Conservation (phyloP, 2,888 invertebrate genomes). For the Clistopyga incitator region DNA sequence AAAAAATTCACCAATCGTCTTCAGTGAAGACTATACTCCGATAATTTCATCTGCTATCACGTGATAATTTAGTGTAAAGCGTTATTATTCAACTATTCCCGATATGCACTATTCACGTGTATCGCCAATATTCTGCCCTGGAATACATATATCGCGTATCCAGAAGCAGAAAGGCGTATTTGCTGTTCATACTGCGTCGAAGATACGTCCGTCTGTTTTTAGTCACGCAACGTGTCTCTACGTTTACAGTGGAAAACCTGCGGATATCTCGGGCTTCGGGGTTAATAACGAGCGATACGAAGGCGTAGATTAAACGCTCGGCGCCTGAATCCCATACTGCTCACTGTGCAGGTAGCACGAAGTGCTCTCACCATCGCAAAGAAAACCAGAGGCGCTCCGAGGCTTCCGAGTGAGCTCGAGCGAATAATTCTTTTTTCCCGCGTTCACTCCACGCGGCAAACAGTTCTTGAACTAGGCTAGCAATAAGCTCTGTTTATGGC, state of each 20-base stretch:
- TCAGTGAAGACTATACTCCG: background rate
- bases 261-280: conserved; percentile 54
- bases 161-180: conserved; percentile 6
- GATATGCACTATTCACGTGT: conserved; percentile 19
- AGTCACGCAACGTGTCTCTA: conserved; percentile 34
- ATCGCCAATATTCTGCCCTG: background rate
- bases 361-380: conserved; percentile 25
- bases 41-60: background rate
- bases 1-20: background rate
- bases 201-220: background rate
- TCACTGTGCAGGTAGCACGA: conserved; percentile 13
- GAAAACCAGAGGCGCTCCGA: background rate
- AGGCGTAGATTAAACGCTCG: conserved; percentile 58
- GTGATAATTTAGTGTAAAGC: too few relatives aligned
- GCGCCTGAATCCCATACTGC: conserved; percentile 25
- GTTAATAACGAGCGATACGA: conserved; percentile 57
- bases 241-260: conserved; percentile 29
- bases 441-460: conserved; percentile 35
- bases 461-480: conserved; percentile 51
- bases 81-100: too few relatives aligned
- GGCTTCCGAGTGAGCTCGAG: conserved; percentile 35
- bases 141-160: background rate
- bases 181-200: background rate
- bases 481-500: conserved; percentile 40
- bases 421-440: conserved; percentile 40